phyloP scores from a whole-genome alignment of 37 sponge, comb jelly and placozoan species.

The Bolinopsis microptera region DNA sequence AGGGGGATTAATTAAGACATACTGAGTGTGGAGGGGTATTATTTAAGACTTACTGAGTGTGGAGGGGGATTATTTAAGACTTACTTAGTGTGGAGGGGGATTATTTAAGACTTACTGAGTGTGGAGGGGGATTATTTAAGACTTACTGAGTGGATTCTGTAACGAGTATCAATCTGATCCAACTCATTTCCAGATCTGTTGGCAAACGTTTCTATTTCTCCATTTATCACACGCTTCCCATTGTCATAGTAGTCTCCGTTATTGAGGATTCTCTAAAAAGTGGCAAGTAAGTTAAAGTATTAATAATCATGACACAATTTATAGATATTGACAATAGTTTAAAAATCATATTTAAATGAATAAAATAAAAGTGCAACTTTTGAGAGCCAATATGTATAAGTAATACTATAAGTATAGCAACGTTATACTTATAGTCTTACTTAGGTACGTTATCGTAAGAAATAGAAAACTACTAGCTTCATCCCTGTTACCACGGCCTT shows the following conservation, averaged over 20 bases:
- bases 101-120: not conserved
- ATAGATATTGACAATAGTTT: no score
- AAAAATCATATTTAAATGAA: no score
- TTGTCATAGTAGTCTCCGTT: not conserved
- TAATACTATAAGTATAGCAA: no score
- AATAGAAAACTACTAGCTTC: no score
- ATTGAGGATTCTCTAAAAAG: not conserved
- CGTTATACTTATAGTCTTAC: no score
- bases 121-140: not conserved
- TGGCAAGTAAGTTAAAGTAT: no score
- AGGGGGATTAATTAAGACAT: not conserved
- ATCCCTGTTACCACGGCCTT: no score
- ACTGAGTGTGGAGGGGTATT: no score
- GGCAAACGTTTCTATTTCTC: not conserved
- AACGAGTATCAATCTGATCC: not conserved
- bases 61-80: not conserved
- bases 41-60: not conserved
- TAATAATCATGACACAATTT: no score
- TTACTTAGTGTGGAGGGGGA: not conserved
- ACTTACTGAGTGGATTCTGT: not conserved
- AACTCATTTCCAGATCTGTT: not conserved
- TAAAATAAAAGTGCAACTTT: no score
- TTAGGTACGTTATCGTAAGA: no score
- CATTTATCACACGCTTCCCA: not conserved
- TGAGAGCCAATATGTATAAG: no score